Conservation (phyloP, 1,140 invertebrate genomes). For the Rhopalosiphum maidis region DNA sequence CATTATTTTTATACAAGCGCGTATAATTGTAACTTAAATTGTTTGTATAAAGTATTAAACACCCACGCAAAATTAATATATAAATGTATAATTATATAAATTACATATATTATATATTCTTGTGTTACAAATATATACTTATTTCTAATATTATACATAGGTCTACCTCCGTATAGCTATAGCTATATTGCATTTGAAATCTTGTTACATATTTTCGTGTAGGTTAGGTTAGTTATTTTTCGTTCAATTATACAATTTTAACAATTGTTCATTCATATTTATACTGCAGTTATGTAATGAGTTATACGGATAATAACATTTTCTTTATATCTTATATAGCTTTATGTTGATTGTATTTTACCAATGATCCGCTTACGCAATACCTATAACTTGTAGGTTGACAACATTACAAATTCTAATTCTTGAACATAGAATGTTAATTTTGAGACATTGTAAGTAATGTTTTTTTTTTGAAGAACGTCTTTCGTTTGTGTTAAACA, state of each 20-base stretch:
- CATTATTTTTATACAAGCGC: not conserved
- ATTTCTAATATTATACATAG: not conserved
- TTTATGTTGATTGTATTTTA: not conserved
- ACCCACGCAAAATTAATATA: not conserved
- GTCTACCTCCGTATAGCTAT: not conserved
- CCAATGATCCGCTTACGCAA: not conserved
- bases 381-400: not conserved
- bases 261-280: too few species aligned
- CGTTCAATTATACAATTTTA: too few species aligned
- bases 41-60: not conserved
- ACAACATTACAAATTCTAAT: not conserved
- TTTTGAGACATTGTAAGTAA: not conserved
- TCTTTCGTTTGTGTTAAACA: not conserved
- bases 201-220: not conserved
- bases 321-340: not conserved
- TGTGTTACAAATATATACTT: not conserved
- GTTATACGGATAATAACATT: not conserved
- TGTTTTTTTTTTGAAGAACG: not conserved
- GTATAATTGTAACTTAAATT: not conserved
- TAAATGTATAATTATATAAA: not conserved
- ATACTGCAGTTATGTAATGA: not conserved
- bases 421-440: not conserved
- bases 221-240: not conserved
- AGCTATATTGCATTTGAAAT: not conserved
- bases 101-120: not conserved